Base-by-base conservation (phyloP, 1,140 invertebrate species). In the Heliconius nattereri region DNA sequence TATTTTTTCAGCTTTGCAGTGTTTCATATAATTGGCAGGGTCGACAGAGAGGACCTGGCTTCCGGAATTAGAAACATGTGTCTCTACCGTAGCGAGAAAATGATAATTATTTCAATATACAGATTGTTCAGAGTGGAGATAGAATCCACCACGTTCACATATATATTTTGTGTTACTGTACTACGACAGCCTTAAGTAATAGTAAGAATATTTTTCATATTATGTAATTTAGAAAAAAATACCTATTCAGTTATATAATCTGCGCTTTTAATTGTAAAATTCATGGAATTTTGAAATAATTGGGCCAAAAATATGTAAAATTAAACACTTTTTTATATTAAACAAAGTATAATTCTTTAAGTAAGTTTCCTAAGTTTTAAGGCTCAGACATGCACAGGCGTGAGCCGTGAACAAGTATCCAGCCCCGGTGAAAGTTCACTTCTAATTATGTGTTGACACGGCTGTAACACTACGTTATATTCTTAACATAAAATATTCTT, bases 371-470 rank as follows among this genome's bases (percentile, higher is more conserved):
- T 71, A 52, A 77, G 76, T 71, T 66, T 76, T 77, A 49, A 77
- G 70, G 76, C 76, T 77, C 70, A 72, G 76, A 37, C 66, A 77
- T 77, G 76, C 76, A 77, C 66, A 71, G 70, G 76, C 76, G 76
- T 77, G 76, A 72, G 60, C 19, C 23, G 37, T 37, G 37, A 49
- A 73, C 26, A 73, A 40, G 49, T 52, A 20, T 52, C 19, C 49
- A 52, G 49, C 49, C 40, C 40, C 49, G 19, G 49, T 52, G 49
- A 52, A 52, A 52, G 45, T 45, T 49, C 16, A 76, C 66, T 40
- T 49, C 66, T 77, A 70, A 77, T 77, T 77, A 77, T 77, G 76
- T 77, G 29, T 7, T 32, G 76, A 77, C 76, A 77, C 75, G 75
- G 11, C 60, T 66, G 29, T 66, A 29, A n/a, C 26, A 66, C 60